A percentile compares a stretch with the other conserved stretches of the same genome.
Evolutionary conservation across 1,140 invertebrate species (phyloP).

Genomic region (Penaeus chinensis): DNA sequence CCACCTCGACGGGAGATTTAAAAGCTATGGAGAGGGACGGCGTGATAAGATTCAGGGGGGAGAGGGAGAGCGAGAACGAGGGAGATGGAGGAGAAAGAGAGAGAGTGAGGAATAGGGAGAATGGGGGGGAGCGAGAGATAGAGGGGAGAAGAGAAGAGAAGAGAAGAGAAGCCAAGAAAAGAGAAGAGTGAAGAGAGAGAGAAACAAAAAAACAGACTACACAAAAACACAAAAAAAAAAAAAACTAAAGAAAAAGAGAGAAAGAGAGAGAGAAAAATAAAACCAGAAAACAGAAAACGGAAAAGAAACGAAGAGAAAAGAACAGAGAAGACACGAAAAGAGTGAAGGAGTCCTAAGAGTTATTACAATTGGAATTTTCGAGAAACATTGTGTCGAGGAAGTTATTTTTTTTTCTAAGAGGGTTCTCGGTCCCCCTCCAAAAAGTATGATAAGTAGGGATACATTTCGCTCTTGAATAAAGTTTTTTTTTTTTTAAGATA

Average conservation of each 20-base stretch:
- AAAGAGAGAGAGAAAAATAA: too few species aligned
- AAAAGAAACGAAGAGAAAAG: neutral
- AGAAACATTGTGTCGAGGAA: slow-evolving; percentile 3
- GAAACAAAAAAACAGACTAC: too few species aligned
- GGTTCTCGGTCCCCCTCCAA: neutral
- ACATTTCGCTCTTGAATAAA: slow-evolving; percentile 1
- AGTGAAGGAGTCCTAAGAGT: neutral
- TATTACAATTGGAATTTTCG: slow-evolving; percentile 34
- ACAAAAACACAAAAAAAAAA: too few species aligned
- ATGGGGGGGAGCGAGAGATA: neutral
- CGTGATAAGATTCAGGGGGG: neutral
- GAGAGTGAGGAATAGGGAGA: neutral
- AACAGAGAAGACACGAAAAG: neutral
- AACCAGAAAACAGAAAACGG: neutral
- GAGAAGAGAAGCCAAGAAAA: neutral
- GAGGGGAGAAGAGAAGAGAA: neutral
- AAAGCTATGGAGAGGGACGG: too few species aligned
- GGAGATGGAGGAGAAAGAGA: neutral
- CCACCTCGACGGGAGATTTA: too few species aligned
- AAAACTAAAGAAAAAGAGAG: too few species aligned
- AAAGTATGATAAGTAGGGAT: slow-evolving; percentile 4
- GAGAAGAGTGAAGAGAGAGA: too few species aligned
- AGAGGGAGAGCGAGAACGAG: neutral
- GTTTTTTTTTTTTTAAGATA: too few species aligned
- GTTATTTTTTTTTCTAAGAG: neutral